These are phyloP conservation scores for Squalus acanthias DNA, from an alignment of 2,797 vertebrate species.

Conservation along the genomic window DNA sequence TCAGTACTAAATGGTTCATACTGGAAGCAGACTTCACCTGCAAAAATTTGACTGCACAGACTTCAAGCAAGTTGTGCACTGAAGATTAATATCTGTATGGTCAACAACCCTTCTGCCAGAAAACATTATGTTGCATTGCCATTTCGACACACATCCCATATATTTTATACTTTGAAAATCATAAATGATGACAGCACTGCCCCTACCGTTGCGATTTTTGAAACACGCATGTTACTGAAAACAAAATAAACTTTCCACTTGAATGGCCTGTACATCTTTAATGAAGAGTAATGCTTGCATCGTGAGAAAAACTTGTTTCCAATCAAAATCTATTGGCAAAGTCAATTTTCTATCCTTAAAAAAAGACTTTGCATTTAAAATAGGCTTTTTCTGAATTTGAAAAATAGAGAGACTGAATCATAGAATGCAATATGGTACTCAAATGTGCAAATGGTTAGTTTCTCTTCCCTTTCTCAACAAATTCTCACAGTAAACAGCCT, in stretches of 20 bases:
- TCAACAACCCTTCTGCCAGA: neutral
- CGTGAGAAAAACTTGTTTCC: neutral
- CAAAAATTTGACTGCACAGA: neutral
- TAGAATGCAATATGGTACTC: neutral
- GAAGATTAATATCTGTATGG: neutral
- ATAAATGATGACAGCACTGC: neutral
- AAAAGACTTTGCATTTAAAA: constrained; percentile 34
- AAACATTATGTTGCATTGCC: neutral
- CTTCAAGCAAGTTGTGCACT: neutral
- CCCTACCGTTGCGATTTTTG: neutral
- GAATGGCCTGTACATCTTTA: constrained; percentile 34
- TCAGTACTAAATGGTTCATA: neutral
- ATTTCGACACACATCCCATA: neutral
- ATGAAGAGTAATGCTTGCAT: constrained; percentile 39
- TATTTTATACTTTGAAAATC: neutral
- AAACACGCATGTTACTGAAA: constrained; percentile 30
- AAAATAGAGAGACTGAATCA: neutral
- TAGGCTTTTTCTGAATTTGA: neutral
- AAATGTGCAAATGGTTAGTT: neutral
- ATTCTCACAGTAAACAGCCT: neutral
- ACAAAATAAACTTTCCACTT: constrained; percentile 42
- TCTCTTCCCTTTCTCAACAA: neutral
- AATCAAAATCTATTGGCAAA: neutral
- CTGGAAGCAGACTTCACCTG: neutral
- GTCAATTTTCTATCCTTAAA: constrained; percentile 27